Conservation (phyloP, 1,140 invertebrate species). For the Bombus fervidus region DNA sequence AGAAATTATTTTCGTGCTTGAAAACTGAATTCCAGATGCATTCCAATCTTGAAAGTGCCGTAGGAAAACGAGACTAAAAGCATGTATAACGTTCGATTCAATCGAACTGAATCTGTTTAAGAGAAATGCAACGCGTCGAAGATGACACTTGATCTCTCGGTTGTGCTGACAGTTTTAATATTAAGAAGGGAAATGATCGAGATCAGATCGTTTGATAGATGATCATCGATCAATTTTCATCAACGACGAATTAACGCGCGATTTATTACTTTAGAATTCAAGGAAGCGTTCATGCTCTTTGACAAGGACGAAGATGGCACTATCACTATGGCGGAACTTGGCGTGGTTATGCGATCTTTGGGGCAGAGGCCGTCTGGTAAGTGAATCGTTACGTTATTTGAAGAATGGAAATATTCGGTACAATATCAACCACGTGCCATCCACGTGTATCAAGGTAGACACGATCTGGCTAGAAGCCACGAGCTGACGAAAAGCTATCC, state of each 20-base stretch:
- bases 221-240: too few relatives aligned
- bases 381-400: conserved; percentile 42
- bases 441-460: conserved; percentile 18
- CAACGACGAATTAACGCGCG: not conserved
- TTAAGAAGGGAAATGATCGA: not conserved
- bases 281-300: conserved; percentile 96
- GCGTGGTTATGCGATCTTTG: conserved; percentile 93
- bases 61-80: not conserved
- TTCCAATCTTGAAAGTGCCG: not conserved
- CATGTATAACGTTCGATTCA: not conserved
- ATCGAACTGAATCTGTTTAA: not conserved
- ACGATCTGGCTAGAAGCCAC: conserved; percentile 47
- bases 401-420: not conserved
- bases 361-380: conserved; percentile 94
- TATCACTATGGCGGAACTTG: conserved; percentile 94
- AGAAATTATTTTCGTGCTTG: not conserved
- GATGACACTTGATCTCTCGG: not conserved
- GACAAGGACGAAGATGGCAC: conserved; percentile 96
- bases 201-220: too few relatives aligned
- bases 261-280: conserved; percentile 88
- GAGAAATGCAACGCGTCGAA: not conserved
- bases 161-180: not conserved
- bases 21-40: not conserved
- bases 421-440: conserved; percentile 3
- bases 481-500: conserved; percentile 26